Evolutionary conservation across 2,113 vertebrate genomes (phyloP), one percentile per base, ranked within the genome.

Genomic region (Chaetodon trifascialis): DNA sequence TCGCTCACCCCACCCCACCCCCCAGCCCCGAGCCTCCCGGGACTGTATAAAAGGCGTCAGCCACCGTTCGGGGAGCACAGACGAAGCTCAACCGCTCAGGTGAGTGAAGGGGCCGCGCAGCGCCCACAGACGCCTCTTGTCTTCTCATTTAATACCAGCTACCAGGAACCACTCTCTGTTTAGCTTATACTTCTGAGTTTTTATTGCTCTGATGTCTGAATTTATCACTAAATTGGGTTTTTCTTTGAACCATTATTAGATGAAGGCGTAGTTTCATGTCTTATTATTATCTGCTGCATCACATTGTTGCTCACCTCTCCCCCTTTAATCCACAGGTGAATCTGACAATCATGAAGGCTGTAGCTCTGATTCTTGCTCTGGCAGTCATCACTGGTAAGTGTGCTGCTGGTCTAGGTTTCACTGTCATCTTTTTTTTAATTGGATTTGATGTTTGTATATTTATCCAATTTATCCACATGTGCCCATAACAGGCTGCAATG

Each of bases 271-370:
- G 42, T 47, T 14, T 15, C 3, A 3, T 47, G 2, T 11, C 10
- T 11, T 44, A 10, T 11, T 11, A 9, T 44, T 44, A 44, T 11
- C 8, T 47, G 46, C 15, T 47, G 14, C 14, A 47, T 15, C 15
- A 15, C 2, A 34, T 14, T 68, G 42, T 14, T 46, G 54, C 34
- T 79, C 7, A 52, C 16, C 16, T 23, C 21, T 42, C 7, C 0
- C 36, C 4, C 7, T 73, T 73, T 42, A 38, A 64, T 70, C 17
- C 17, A 5, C 72, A 95, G 94, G 90, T 91, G 74, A 87, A 82
- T 76, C 88, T 93, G 76, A 63, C 93, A 93, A 92, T 49, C 84
- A 96, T 96, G 96, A 94, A 93, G 93, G 65, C 90, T 82, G 85
- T 94, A 56, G 91, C 86, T 81, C 84, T 96, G 65, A 88, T 96